A percentile compares a stretch with the other conserved stretches of the same genome.
phyloP scores from a whole-genome alignment of 2,888 invertebrate species.

The Ditylenchus weischeri region DNA sequence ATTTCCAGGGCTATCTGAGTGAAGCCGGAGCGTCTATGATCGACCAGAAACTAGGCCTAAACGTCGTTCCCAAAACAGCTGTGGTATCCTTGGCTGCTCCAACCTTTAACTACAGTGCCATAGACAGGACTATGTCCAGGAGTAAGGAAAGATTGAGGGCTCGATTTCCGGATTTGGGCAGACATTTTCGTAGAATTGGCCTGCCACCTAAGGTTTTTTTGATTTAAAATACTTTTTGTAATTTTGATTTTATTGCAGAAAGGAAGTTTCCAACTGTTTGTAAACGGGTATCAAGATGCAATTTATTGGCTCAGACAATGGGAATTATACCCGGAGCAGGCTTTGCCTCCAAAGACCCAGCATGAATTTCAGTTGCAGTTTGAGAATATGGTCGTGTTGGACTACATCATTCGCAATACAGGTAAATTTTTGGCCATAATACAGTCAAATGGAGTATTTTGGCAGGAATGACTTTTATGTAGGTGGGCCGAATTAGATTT shows the following conservation, averaged over 20 bases:
- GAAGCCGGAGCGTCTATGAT: constrained; percentile 98
- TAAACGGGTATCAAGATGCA: constrained; percentile 93
- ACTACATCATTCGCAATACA: constrained; percentile 98
- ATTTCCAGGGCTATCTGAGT: constrained; percentile 81
- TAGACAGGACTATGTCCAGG: constrained; percentile 89
- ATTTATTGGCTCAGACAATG: constrained; percentile 82
- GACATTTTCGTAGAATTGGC: constrained; percentile 90
- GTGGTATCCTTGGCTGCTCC: constrained; percentile 93
- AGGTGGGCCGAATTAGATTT: too few relatives aligned
- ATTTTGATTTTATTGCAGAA: constrained; percentile 65
- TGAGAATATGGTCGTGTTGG: constrained; percentile 89
- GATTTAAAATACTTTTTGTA: constrained; percentile 1
- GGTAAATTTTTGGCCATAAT: constrained; percentile 57
- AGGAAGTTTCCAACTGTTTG: constrained; percentile 96
- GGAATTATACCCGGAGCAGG: constrained; percentile 42
- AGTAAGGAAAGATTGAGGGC: constrained; percentile 92
- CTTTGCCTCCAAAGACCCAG: constrained; percentile 27
- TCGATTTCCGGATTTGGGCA: constrained; percentile 81
- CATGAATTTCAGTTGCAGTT: constrained; percentile 69
- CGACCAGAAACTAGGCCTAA: constrained; percentile 87
- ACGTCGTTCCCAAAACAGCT: constrained; percentile 95
- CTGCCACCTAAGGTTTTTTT: constrained; percentile 82
- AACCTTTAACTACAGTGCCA: constrained; percentile 94
- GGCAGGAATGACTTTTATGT: too few relatives aligned
- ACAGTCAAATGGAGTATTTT: too few relatives aligned